These are phyloP conservation scores for Geotria australis DNA, from an alignment of 2,797 vertebrate species.

Conservation along the genomic window DNA sequence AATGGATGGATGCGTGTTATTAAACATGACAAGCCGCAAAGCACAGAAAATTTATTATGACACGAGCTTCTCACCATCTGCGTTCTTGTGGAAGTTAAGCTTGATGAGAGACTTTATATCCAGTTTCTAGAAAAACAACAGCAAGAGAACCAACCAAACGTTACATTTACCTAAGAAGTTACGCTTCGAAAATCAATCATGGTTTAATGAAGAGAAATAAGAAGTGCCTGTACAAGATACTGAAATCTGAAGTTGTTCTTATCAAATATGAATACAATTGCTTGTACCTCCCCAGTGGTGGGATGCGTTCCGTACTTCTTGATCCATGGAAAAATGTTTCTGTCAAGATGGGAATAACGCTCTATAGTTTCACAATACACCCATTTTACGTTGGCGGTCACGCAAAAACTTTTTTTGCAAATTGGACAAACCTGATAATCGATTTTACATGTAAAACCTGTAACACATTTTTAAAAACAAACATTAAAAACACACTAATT, in stretches of 20 bases:
- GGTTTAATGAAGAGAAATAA: background rate
- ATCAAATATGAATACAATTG: background rate
- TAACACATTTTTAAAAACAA: too few species aligned
- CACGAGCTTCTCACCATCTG: conserved; percentile 9
- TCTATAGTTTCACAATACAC: background rate
- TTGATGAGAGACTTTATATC: conserved; percentile 70
- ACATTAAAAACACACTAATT: too few species aligned
- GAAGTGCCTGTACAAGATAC: background rate
- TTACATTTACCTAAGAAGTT: background rate
- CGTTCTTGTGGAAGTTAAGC: conserved; percentile 66
- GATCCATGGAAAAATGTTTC: conserved; percentile 88
- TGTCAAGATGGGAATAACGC: conserved; percentile 7
- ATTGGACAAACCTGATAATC: too few species aligned
- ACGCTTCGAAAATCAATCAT: background rate
- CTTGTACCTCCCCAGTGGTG: conserved; percentile 42
- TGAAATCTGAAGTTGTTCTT: too few species aligned
- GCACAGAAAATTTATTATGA: too few species aligned
- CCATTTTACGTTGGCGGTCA: background rate
- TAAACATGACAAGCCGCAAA: too few species aligned
- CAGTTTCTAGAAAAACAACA: conserved; percentile 32
- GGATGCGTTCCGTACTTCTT: conserved; percentile 82
- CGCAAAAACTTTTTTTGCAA: background rate
- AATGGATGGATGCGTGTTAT: too few species aligned
- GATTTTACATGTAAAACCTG: too few species aligned
- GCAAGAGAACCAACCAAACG: conserved; percentile 1